These are phyloP conservation scores for Coendou prehensilis DNA, from an alignment of 2,797 vertebrate genomes.

Conservation along the genomic window DNA sequence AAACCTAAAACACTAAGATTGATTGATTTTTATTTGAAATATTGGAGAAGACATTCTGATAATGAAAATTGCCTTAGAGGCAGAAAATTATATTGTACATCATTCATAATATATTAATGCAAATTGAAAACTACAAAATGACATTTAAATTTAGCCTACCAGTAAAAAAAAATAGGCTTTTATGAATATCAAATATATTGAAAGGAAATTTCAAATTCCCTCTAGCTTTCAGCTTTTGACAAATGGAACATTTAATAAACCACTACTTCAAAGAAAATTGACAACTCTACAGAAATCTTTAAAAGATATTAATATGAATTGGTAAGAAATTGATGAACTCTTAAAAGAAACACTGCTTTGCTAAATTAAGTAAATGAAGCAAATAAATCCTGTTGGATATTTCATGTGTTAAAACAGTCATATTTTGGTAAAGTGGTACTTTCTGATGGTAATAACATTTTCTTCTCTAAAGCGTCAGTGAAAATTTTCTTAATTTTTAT, in stretches of 20 bases:
- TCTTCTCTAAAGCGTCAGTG: slow-evolving; percentile 36
- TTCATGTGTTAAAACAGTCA: not conserved
- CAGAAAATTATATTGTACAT: not conserved
- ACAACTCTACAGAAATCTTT: not conserved
- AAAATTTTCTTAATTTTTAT: slow-evolving; percentile 26
- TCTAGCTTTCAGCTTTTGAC: not conserved
- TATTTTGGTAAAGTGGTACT: not conserved
- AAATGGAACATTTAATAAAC: slow-evolving; percentile 35
- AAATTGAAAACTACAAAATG: not conserved
- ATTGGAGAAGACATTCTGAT: not conserved
- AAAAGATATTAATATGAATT: slow-evolving; percentile 1
- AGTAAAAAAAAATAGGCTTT: not conserved
- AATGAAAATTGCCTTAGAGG: not conserved
- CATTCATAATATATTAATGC: slow-evolving; percentile 11
- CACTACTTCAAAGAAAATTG: not conserved
- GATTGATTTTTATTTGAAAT: slow-evolving; percentile 47
- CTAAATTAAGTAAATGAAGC: slow-evolving; percentile 4
- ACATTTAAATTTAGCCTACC: slow-evolving; percentile 29
- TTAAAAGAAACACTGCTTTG: slow-evolving; percentile 13
- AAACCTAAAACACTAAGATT: not conserved
- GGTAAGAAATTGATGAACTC: not conserved
- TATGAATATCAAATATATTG: slow-evolving; percentile 26
- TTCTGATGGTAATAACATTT: not conserved
- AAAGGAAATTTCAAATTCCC: slow-evolving; percentile 24
- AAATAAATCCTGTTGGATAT: not conserved